Evolutionary conservation across 2,113 vertebrate species (phyloP), one percentile per base, ranked within the genome.

Genomic region (Ptilorrhoa leucosticta): DNA sequence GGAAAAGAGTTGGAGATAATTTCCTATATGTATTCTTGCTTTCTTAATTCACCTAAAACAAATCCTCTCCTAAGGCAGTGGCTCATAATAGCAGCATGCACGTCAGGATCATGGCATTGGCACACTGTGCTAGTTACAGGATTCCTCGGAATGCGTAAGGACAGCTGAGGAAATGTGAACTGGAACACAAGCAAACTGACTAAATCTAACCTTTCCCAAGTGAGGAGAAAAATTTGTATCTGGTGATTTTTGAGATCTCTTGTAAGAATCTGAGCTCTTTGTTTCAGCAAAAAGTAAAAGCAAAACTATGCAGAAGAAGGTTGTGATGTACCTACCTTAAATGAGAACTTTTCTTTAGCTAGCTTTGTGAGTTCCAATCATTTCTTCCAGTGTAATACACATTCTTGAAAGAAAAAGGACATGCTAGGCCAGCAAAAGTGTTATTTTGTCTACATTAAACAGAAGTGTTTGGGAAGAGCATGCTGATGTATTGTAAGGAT

Each of bases 31-130:
- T 69, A 40, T 42, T 79, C 75, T 69, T 69, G 7, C 42, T 92
- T 93, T 82, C 42, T 45, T 86, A 92, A 66, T 47, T 94, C 56
- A 83, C 94, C 79, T 92, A 72, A 94, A 94, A 13, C 39, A 70
- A 83, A 24, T 65, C 26, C 6, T 90, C 27, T 95, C 80, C 79
- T 80, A 86, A 86, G 92, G 88, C 71, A 83, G 58, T 61, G 61
- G 75, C 92, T 83, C 27, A 63, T 82, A 95, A 92, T 77, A 93
- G 88, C 83, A 93, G 45, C 4, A 6, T 35, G 47, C 13, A 42
- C 16, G 20, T 94, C 85, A 95, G 79, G 85, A 76, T 58, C 0
- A 2, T 66, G 83, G 33, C 4, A 7, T 30, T 78, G 89, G 40
- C 86, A 92, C 72, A 66, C 78, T 73, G 56, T 54, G 68, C 83